These are phyloP conservation scores for Anas platyrhynchos DNA, from an alignment of 2,113 vertebrate genomes.

Conservation along the genomic window DNA sequence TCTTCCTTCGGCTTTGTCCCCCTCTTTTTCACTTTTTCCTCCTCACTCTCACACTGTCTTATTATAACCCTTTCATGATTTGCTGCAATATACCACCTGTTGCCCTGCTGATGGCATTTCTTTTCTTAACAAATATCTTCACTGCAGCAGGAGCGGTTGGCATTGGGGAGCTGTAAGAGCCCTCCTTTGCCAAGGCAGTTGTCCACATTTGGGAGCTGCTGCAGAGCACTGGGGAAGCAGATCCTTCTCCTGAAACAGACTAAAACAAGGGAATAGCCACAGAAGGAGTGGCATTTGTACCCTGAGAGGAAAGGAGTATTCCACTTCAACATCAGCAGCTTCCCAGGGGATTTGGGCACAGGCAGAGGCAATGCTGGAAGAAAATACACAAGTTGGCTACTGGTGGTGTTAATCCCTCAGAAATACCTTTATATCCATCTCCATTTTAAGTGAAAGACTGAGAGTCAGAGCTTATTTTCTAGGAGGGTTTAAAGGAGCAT, in stretches of 20 bases:
- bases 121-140: conserved; percentile 43
- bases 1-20: not conserved
- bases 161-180: not conserved
- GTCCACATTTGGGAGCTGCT: not conserved
- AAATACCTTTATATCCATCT: not conserved
- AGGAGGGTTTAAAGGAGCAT: not conserved
- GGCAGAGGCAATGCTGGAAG: not conserved
- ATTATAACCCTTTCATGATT: conserved; percentile 27
- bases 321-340: not conserved
- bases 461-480: not conserved
- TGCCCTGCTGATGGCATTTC: conserved; percentile 30
- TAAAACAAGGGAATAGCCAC: not conserved
- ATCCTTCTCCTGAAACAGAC: not conserved
- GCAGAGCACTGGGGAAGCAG: not conserved
- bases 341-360: not conserved
- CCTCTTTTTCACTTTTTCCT: not conserved
- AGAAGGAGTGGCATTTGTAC: not conserved
- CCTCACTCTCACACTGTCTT: not conserved
- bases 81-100: conserved; percentile 50
- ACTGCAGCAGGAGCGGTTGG: not conserved
- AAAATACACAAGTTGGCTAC: not conserved
- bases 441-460: not conserved
- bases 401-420: not conserved
- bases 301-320: not conserved
- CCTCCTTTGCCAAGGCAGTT: not conserved